Conservation (phyloP, 2,113 vertebrate species). For the Lota lota region DNA sequence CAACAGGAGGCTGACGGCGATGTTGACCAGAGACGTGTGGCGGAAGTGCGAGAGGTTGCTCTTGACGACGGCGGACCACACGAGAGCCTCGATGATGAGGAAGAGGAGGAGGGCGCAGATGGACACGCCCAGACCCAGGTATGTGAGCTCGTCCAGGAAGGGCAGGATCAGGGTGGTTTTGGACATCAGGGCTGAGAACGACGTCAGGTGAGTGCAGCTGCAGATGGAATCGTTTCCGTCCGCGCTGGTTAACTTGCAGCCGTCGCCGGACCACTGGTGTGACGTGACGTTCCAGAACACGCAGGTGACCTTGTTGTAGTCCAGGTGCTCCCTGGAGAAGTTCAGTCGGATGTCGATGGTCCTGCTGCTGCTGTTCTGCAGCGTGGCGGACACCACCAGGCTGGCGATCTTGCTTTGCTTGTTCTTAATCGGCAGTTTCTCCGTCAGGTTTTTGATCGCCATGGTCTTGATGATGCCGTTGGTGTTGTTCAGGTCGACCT, state of each 20-base stretch:
- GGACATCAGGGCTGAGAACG: constrained; percentile 89
- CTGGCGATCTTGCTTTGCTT: accelerated
- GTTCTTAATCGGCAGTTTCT: constrained; percentile 55
- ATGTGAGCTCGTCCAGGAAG: constrained; percentile 70
- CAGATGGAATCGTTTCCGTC: constrained; percentile 52
- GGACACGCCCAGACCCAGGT: constrained; percentile 80
- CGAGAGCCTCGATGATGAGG: constrained; percentile 81
- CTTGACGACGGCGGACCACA: constrained; percentile 89
- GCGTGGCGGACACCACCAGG: constrained; percentile 74
- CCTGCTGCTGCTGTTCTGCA: constrained; percentile 15
- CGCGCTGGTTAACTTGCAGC: constrained; percentile 28
- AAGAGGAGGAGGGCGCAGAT: constrained; percentile 79
- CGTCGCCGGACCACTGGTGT: constrained; percentile 28
- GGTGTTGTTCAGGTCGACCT: constrained; percentile 33
- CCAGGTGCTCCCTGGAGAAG: constrained; percentile 48
- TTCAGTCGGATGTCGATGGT: constrained; percentile 61
- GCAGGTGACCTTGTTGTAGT: constrained; percentile 36
- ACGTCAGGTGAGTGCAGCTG: constrained; percentile 83
- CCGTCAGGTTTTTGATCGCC: constrained; percentile 74
- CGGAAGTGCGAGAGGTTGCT: constrained; percentile 88
- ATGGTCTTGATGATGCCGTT: constrained; percentile 47
- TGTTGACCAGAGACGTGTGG: constrained; percentile 88
- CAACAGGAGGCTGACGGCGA: constrained; percentile 79
- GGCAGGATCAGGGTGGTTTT: constrained; percentile 18
- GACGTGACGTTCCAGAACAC: constrained; percentile 80